Percentiles rank a stretch among this genome's conserved stretches.
phyloP scores from a whole-genome alignment of 2,113 vertebrate genomes.

The Lepisosteus oculatus region DNA sequence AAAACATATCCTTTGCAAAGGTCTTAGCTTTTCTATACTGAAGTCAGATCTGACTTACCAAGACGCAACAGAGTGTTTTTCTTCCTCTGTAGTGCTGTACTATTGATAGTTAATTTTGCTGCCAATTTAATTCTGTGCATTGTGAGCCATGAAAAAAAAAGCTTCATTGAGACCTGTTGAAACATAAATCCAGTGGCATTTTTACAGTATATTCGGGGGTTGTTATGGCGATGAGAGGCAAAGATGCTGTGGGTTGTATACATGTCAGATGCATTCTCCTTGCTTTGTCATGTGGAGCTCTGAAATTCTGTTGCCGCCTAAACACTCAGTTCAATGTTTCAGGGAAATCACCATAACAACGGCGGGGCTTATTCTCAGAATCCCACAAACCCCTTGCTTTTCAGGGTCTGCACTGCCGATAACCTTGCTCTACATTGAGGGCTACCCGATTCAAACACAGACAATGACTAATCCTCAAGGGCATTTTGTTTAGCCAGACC shows the following conservation, averaged over 20 bases:
- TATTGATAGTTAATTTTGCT: neutral
- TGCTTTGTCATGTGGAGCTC: constrained; percentile 7
- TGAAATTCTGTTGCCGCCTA: constrained; percentile 28
- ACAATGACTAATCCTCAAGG: too few species aligned
- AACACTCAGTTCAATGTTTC: constrained; percentile 29
- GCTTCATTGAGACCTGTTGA: constrained; percentile 17
- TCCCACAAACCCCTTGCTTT: constrained; percentile 30
- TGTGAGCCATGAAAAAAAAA: neutral
- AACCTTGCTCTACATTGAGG: too few species aligned
- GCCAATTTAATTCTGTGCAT: neutral
- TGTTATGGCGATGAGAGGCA: constrained; percentile 38
- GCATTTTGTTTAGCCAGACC: too few species aligned
- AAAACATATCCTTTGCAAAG: too few species aligned
- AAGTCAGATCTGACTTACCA: neutral
- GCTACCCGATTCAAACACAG: too few species aligned
- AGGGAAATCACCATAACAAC: constrained; percentile 43
- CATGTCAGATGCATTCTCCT: constrained; percentile 30
- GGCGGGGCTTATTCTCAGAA: constrained; percentile 33
- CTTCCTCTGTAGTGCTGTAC: neutral
- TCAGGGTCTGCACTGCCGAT: constrained; percentile 19
- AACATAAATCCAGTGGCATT: constrained; percentile 23
- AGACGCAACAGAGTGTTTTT: neutral
- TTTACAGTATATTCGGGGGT: constrained; percentile 30
- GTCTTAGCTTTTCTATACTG: constrained; percentile 3
- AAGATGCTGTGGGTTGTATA: neutral